Conservation (phyloP, 2,797 vertebrate genomes). For the Novumbra hubbsi region DNA sequence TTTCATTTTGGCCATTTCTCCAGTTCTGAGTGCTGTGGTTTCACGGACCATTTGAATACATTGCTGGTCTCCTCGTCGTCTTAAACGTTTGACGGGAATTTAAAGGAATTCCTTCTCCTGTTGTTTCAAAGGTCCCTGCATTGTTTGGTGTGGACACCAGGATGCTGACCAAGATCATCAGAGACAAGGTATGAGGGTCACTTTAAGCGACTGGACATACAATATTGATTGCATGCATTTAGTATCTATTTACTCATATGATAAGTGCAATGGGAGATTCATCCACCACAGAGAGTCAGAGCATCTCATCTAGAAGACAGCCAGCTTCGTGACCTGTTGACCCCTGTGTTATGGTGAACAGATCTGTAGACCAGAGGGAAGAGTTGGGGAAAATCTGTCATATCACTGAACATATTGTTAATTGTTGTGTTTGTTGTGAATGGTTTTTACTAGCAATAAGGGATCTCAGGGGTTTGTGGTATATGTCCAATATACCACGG, state of each 20-base stretch:
- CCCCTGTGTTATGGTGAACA: too few species aligned
- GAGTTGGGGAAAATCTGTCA: too few species aligned
- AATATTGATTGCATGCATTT: too few species aligned
- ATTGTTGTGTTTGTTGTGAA: not conserved
- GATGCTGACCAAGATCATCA: constrained; percentile 92
- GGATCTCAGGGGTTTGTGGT: too few species aligned
- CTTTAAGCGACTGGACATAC: not conserved
- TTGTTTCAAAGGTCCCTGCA: constrained; percentile 82
- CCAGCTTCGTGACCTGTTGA: too few species aligned
- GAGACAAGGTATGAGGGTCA: constrained; percentile 80
- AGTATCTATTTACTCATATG: too few species aligned
- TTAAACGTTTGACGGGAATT: not conserved
- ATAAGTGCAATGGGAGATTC: too few species aligned
- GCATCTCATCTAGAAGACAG: too few species aligned
- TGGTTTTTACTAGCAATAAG: too few species aligned
- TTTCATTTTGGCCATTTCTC: not conserved
- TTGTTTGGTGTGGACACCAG: constrained; percentile 93
- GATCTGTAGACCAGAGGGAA: too few species aligned
- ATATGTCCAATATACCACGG: too few species aligned
- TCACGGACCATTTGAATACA: not conserved
- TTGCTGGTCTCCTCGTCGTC: not conserved
- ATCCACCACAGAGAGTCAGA: too few species aligned
- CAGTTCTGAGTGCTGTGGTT: not conserved
- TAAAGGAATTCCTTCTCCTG: not conserved
- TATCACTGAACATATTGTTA: not conserved